Evolutionary conservation across 2,797 vertebrate genomes (phyloP).

Genomic region (Spizella passerina): DNA sequence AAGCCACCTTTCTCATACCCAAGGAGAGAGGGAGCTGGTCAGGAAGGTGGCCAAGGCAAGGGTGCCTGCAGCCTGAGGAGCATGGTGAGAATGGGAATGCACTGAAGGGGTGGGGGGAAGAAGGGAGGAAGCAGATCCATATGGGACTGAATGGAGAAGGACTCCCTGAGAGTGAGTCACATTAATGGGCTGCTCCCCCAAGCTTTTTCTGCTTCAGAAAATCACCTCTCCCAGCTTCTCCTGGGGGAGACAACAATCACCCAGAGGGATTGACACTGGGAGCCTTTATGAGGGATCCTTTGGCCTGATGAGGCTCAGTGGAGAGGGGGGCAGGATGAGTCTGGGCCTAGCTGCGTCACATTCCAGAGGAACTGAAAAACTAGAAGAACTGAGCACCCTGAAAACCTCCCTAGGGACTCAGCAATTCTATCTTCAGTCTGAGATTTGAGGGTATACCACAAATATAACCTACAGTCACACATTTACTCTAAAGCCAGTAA

Average conservation of each 20-base stretch:
- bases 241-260: accelerated
- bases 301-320: background rate
- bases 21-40: background rate
- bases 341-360: background rate
- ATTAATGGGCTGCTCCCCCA: background rate
- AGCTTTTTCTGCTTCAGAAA: background rate
- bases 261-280: background rate
- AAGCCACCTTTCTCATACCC: background rate
- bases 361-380: background rate
- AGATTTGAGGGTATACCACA: background rate
- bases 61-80: background rate
- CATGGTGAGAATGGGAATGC: background rate
- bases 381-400: background rate
- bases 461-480: background rate
- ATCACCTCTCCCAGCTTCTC: background rate
- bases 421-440: accelerated
- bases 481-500: background rate
- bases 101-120: background rate
- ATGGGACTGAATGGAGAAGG: background rate
- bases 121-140: accelerated
- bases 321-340: background rate
- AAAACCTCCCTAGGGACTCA: background rate
- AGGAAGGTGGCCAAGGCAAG: background rate
- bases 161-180: background rate
- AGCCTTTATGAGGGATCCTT: background rate